phyloP scores from a whole-genome alignment of 2,113 vertebrate genomes.

The Scalopus aquaticus region DNA sequence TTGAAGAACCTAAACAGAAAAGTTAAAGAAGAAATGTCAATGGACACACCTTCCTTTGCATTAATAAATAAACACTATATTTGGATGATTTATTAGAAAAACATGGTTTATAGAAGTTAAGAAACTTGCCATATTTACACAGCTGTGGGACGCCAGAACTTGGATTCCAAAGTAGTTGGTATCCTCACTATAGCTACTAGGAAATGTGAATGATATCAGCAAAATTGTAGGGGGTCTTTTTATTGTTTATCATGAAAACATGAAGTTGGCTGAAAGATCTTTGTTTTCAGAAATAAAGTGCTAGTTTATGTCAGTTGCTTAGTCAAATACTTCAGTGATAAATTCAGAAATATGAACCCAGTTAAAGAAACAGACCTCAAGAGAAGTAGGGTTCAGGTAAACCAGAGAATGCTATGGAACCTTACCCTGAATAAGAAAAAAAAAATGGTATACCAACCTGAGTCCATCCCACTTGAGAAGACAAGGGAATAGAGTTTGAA shows the following conservation, averaged over 20 bases:
- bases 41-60: background rate
- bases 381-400: background rate
- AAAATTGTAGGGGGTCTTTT: background rate
- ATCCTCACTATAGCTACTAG: background rate
- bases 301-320: background rate
- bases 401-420: accelerated
- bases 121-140: background rate
- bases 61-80: background rate
- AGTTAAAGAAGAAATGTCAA: background rate
- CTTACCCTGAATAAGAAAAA: background rate
- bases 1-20: background rate
- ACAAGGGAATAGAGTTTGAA: background rate
- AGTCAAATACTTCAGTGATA: background rate
- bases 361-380: background rate
- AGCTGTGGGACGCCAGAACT: background rate
- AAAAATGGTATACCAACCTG: background rate
- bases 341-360: background rate
- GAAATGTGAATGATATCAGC: background rate
- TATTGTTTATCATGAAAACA: background rate
- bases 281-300: background rate
- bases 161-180: background rate
- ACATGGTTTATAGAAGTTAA: background rate
- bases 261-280: background rate
- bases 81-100: background rate
- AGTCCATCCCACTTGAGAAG: background rate